These are phyloP conservation scores for Pelagia noctiluca DNA, from an alignment of 30 jellyfish, hydroid and myxozoan genomes.

Conservation along the genomic window DNA sequence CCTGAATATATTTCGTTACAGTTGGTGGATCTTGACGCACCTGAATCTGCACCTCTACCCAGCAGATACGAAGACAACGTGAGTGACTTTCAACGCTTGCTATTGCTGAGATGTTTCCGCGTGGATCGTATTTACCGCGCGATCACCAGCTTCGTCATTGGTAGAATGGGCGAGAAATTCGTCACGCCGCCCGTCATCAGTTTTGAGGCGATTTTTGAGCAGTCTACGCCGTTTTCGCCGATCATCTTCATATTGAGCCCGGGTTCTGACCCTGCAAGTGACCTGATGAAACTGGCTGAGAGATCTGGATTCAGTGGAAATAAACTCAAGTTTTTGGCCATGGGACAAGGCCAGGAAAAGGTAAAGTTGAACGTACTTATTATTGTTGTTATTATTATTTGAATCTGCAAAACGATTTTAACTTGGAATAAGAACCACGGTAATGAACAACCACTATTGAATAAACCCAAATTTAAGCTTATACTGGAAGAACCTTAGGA, in stretches of 20 bases:
- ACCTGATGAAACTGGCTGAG: slow-evolving; percentile 92
- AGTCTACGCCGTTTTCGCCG: slow-evolving; percentile 96
- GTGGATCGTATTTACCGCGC: slow-evolving; percentile 98
- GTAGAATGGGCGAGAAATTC: slow-evolving; percentile 89
- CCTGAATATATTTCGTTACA: slow-evolving; percentile 25
- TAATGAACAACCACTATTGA: too few relatives aligned
- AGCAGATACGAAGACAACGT: slow-evolving; percentile 69
- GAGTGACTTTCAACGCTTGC: slow-evolving; percentile 84
- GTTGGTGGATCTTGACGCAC: slow-evolving; percentile 90
- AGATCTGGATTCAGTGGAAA: slow-evolving; percentile 95
- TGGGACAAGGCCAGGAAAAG: slow-evolving; percentile 99
- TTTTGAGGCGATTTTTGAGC: slow-evolving; percentile 95
- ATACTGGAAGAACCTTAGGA: too few relatives aligned
- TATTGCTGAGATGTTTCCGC: slow-evolving; percentile 86
- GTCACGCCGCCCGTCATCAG: slow-evolving; percentile 97
- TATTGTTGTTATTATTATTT: too few relatives aligned
- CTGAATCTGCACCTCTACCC: slow-evolving; percentile 83
- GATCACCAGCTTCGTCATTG: slow-evolving; percentile 83
- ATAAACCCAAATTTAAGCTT: too few relatives aligned
- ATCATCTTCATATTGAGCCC: slow-evolving; percentile 93
- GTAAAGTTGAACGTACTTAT: slow-evolving; percentile 15
- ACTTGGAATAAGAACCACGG: too few relatives aligned
- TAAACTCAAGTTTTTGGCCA: slow-evolving; percentile 89
- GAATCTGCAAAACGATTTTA: too few relatives aligned
- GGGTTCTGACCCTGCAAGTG: slow-evolving; percentile 99